Base-by-base conservation (phyloP, 2,797 vertebrate genomes). In the Triplophysa bombifrons region DNA sequence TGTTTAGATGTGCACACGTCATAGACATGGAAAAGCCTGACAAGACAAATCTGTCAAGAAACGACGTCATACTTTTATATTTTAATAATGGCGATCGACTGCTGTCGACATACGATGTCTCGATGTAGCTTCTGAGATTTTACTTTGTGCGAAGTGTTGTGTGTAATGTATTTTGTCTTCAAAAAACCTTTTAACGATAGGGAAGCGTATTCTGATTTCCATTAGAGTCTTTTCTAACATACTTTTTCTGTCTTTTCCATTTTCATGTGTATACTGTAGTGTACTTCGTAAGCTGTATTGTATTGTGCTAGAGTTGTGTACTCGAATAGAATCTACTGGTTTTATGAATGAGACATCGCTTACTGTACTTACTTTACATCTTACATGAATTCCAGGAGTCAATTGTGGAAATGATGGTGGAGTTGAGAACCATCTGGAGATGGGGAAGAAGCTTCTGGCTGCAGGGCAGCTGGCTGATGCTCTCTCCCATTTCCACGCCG, bases 361-460 rank as follows among this genome's bases (percentile, higher is more conserved):
- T 41, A 41, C 41, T 41, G 10, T 41, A 41, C 10, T 25, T 8
- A 4, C 12, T 72, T 66, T 58, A 8, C 25, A 7, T 50, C 34
- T 70, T 3, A 20, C 8, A 0, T 87, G 34, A 72, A 9, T 83
- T 73, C 30, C 81, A 98, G 98, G 96, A 84, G 96, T 95, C 30
- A 94, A 93, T 69, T 96, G 96, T 90, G 95, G 95, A 82, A 93
- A 94, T 80, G 96, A 97, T 87, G 96, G 93, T 3, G 94, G 96
- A 85, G 95, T 97, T 74, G 98, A 99, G 89, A 97, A 93, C 75
- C 96, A 99, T 2, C 94, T 99, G 84, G 98, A 99, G 91, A 95
- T 99, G 97, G 98, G 98, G 27, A 99, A 99, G 93, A 98, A 99
- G 19, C 93, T 99, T 60, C 89, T 99, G 34, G 98, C 98, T 80